These are phyloP conservation scores for Vidua macroura DNA, from an alignment of 2,113 vertebrate genomes.

Conservation along the genomic window DNA sequence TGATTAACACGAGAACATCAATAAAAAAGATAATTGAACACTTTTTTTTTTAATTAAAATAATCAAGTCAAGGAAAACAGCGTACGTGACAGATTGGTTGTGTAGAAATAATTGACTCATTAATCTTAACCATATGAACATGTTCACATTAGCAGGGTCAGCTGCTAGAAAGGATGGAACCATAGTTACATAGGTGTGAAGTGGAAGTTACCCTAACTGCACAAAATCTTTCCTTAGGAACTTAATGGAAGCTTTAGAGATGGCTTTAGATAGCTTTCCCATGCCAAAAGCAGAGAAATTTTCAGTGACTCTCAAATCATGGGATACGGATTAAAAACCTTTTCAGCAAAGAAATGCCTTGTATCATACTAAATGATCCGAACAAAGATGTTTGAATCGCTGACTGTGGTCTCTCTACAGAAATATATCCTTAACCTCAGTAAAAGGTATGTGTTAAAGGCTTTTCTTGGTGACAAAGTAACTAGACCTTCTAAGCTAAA, in stretches of 20 bases:
- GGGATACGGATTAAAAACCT: not conserved
- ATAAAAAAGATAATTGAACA: slow-evolving; percentile 59
- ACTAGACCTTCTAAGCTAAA: not conserved
- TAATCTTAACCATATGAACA: slow-evolving; percentile 76
- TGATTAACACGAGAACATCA: slow-evolving; percentile 70
- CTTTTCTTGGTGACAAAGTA: not conserved
- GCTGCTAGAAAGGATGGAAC: slow-evolving; percentile 48
- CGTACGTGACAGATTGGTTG: slow-evolving; percentile 67
- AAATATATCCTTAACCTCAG: not conserved
- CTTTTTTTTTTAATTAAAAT: slow-evolving; percentile 75
- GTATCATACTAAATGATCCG: not conserved
- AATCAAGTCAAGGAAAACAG: slow-evolving; percentile 72
- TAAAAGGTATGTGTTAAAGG: not conserved
- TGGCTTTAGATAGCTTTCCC: not conserved
- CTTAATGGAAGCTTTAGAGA: slow-evolving; percentile 1
- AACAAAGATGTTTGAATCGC: not conserved
- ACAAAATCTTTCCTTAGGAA: not conserved
- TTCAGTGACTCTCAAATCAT: not conserved
- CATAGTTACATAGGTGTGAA: not conserved
- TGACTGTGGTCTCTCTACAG: not conserved
- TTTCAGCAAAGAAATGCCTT: not conserved
- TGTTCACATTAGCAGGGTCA: slow-evolving; percentile 71
- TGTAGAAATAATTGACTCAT: slow-evolving; percentile 79
- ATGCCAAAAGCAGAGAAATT: not conserved
- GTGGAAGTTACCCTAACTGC: slow-evolving; percentile 33